These are phyloP conservation scores for Microtus montanus DNA, from an alignment of 2,113 vertebrate species.

Conservation along the genomic window DNA sequence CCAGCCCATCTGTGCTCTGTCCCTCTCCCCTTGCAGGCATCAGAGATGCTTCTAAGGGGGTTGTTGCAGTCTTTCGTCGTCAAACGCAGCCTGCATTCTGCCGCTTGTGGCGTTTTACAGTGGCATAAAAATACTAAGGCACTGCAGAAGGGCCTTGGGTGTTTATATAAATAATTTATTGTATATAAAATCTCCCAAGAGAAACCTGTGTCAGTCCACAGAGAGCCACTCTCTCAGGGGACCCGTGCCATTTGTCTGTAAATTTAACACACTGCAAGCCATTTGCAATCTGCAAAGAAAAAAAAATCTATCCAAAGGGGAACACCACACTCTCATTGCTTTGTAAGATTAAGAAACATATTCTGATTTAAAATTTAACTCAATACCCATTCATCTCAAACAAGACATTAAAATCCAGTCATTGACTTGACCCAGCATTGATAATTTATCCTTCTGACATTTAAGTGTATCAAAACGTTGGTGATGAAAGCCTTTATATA, in stretches of 20 bases:
- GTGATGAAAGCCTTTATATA: conserved; percentile 47
- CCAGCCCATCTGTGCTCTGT: not conserved
- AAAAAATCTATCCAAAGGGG: not conserved
- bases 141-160: conserved; percentile 9
- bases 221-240: not conserved
- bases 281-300: conserved; percentile 30
- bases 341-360: conserved; percentile 35
- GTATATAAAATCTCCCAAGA: conserved; percentile 56
- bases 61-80: not conserved
- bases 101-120: conserved; percentile 18
- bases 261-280: conserved; percentile 5
- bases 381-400: conserved; percentile 34
- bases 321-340: not conserved
- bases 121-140: not conserved
- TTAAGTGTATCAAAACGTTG: conserved; percentile 59
- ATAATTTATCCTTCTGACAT: conserved; percentile 32
- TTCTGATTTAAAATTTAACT: conserved; percentile 55
- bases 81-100: not conserved
- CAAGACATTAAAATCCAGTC: conserved; percentile 54
- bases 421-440: not conserved
- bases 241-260: conserved; percentile 5
- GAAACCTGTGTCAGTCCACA: not conserved
- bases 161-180: conserved; percentile 68
- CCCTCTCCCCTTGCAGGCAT: not conserved
- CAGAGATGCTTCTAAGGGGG: not conserved